phyloP scores from a whole-genome alignment of 1,140 invertebrate species.

The Lutraria rhynchaena region DNA sequence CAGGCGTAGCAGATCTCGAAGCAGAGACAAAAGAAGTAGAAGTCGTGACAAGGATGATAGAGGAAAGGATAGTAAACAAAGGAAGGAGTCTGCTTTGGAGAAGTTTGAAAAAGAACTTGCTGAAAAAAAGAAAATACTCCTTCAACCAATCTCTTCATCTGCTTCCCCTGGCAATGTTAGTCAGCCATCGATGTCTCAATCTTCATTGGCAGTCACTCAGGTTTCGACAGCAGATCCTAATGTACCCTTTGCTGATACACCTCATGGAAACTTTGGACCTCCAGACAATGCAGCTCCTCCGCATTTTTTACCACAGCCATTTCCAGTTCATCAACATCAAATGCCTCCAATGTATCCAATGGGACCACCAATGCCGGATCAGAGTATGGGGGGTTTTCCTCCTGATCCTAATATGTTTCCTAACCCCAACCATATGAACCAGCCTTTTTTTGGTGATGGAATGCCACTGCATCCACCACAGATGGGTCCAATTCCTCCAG shows the following conservation, averaged over 20 bases:
- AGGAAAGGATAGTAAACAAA: constrained; percentile 55
- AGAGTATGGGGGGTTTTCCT: constrained; percentile 1
- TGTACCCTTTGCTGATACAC: constrained; percentile 4
- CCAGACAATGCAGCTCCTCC: constrained; percentile 10
- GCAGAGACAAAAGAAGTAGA: constrained; percentile 50
- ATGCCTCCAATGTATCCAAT: constrained; percentile 21
- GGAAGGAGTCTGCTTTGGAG: constrained; percentile 54
- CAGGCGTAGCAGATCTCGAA: constrained; percentile 50
- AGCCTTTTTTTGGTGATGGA: constrained; percentile 20
- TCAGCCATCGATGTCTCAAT: constrained; percentile 10
- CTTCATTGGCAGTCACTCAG: not conserved
- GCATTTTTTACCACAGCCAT: constrained; percentile 52
- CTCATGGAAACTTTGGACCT: constrained; percentile 9
- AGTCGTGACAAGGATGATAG: constrained; percentile 21
- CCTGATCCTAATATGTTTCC: constrained; percentile 28
- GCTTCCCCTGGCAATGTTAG: not conserved
- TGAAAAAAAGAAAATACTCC: constrained; percentile 57
- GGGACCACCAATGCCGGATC: constrained; percentile 16
- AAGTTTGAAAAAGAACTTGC: constrained; percentile 63
- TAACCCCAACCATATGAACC: not conserved
- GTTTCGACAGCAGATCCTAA: not conserved
- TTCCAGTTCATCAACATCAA: constrained; percentile 40
- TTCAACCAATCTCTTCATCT: constrained; percentile 34
- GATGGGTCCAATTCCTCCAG: constrained; percentile 21
- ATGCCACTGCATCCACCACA: constrained; percentile 10